Evolutionary conservation across 2,797 vertebrate species (phyloP).

Genomic region (Nannoperca australis): DNA sequence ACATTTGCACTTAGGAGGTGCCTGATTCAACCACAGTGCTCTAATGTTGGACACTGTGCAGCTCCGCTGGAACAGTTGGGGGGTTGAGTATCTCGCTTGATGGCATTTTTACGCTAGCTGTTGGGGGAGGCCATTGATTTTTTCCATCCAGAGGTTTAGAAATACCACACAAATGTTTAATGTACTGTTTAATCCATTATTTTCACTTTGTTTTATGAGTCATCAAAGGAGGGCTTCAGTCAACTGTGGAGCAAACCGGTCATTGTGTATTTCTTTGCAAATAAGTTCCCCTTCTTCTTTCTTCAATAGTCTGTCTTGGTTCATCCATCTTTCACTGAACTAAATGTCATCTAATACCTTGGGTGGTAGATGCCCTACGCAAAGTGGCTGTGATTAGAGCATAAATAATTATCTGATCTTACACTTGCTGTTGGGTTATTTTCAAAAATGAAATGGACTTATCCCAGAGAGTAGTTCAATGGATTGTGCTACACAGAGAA

Average conservation of each 20-base stretch:
- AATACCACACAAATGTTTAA: slow-evolving; percentile 22
- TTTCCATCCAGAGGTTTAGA: background rate
- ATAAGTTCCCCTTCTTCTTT: slow-evolving; percentile 22
- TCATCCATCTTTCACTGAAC: slow-evolving; percentile 27
- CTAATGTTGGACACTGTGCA: slow-evolving; percentile 20
- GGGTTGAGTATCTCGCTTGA: background rate
- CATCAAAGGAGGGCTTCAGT: slow-evolving; percentile 26
- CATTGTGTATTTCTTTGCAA: slow-evolving; percentile 11
- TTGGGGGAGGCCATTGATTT: slow-evolving; percentile 25
- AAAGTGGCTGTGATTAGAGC: slow-evolving; percentile 37
- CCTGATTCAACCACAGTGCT: slow-evolving; percentile 40
- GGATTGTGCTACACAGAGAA: background rate
- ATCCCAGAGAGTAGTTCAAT: slow-evolving; percentile 3
- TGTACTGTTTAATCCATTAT: slow-evolving; percentile 13
- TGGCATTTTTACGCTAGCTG: slow-evolving; percentile 20
- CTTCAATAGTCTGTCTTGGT: slow-evolving; percentile 9
- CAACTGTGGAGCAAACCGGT: background rate
- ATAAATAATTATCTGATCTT: slow-evolving; percentile 34
- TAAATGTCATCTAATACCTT: slow-evolving; percentile 55
- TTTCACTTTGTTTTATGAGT: slow-evolving; percentile 28
- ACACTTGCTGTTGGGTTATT: slow-evolving; percentile 12
- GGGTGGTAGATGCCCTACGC: slow-evolving; percentile 47
- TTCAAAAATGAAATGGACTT: slow-evolving; percentile 21
- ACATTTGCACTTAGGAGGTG: slow-evolving; percentile 63
- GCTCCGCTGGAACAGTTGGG: slow-evolving; percentile 1